Evolutionary conservation across 2,797 vertebrate species (phyloP).

Genomic region (Sparidentex hasta): DNA sequence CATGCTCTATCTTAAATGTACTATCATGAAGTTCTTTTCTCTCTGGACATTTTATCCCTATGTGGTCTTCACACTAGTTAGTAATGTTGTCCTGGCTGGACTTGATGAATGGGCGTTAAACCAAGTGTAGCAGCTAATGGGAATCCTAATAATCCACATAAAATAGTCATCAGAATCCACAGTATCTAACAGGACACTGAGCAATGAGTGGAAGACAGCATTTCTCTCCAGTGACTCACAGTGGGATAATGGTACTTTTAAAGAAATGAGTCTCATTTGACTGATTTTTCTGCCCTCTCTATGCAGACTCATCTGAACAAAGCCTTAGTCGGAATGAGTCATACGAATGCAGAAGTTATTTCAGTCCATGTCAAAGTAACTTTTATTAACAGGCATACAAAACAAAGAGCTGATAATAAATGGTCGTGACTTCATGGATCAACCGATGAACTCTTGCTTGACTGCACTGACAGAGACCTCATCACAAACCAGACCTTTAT

Average conservation of each 20-base stretch:
- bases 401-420: constrained; percentile 26
- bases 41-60: neutral
- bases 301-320: constrained; percentile 48
- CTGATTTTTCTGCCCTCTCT: constrained; percentile 61
- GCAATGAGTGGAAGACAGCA: constrained; percentile 22
- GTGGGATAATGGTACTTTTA: constrained; percentile 55
- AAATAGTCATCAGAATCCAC: constrained; percentile 21
- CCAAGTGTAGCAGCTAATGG: constrained; percentile 29
- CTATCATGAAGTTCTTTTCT: neutral
- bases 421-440: constrained; percentile 3
- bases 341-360: constrained; percentile 51
- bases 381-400: constrained; percentile 23
- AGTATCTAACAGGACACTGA: constrained; percentile 13
- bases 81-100: neutral
- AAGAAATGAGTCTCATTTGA: constrained; percentile 63
- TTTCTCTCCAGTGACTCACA: constrained; percentile 65
- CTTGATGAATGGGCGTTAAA: constrained; percentile 13
- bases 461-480: constrained; percentile 8
- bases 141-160: constrained; percentile 33
- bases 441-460: constrained; percentile 6
- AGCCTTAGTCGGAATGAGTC: constrained; percentile 59
- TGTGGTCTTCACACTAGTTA: neutral
- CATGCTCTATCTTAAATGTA: neutral
- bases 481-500: neutral
- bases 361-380: constrained; percentile 46